Base-by-base conservation (phyloP, 2,888 invertebrate species). In the Nebria salina region DNA sequence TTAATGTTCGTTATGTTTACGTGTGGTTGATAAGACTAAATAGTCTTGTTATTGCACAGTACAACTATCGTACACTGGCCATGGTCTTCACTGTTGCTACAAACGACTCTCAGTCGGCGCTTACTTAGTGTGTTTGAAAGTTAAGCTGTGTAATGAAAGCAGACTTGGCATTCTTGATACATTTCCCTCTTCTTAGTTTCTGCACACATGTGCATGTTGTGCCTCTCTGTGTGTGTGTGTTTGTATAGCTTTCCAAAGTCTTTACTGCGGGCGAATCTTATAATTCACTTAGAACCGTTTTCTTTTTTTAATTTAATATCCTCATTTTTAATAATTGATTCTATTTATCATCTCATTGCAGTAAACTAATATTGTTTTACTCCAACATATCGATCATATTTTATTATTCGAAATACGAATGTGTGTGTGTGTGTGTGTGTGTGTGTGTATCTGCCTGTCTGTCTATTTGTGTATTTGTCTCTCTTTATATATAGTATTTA, bases 241-340 rank as follows among this genome's bases (percentile, higher is more conserved):
- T 13, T 43, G 78, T 15, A 15, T 42, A 73, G 79, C 79, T 79
- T 79, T 79, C 79, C 79, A 79, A 79, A 73, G 8, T 73, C 13
- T 73, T 70, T 26, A 70, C 70, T 70, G 25, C 70, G 11, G 25
- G 34, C 20, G 34, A 70, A 70, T 70, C 34, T 26, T 26, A 68
- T 68, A 26, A 68, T 9, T 70, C 11, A 26, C 8, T 70, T 15
- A 20, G 7, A 26, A 70, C 34, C 25, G 25, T 70, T 70, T 70
- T 11, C 25, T 54, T 54, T 54, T 54, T 54, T 54, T 13, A 54
- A 54, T 54, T 54, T 54, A 11, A 54, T 1, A 11, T 54, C 54
- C 8, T 11, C 11, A 11, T 54, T 54, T 54, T 54, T 7, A 54
- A 54, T 54, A 54, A 54, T 54, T 54, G 54, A 54, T 54, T 54